Conservation (phyloP, 35 echinoderm and acorn worm genomes). For the Apostichopus parvimensis region DNA sequence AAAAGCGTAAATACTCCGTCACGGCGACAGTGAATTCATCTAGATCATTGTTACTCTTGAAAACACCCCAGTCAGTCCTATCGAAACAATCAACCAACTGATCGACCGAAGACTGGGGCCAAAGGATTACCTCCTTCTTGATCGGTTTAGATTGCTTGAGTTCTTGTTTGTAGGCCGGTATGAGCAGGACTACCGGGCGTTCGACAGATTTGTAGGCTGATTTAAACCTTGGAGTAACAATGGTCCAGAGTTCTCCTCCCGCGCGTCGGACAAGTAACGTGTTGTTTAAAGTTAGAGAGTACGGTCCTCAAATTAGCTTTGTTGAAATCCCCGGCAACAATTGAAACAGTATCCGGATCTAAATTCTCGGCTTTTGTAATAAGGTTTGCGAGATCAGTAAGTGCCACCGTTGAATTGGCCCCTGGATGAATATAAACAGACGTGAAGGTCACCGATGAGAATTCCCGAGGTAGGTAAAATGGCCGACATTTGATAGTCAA, state of each 20-base stretch:
- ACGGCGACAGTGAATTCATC: slow-evolving; percentile 43
- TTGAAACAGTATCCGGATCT: slow-evolving; percentile 24
- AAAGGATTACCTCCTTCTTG: too few relatives aligned
- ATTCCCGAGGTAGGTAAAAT: slow-evolving; percentile 40
- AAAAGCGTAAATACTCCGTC: slow-evolving; percentile 51
- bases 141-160: too few relatives aligned
- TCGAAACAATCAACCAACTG: too few relatives aligned
- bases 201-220: too few relatives aligned
- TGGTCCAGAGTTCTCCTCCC: slow-evolving; percentile 5
- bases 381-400: background rate
- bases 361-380: background rate
- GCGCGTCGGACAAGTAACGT: slow-evolving; percentile 30
- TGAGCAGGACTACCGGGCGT: too few relatives aligned
- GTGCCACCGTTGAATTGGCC: background rate
- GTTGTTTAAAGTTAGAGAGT: slow-evolving; percentile 44
- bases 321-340: slow-evolving; percentile 57
- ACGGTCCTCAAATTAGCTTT: slow-evolving; percentile 10
- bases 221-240: slow-evolving; percentile 16
- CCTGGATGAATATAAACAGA: background rate
- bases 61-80: too few relatives aligned
- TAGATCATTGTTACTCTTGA: background rate
- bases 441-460: background rate
- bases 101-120: too few relatives aligned
- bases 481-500: slow-evolving; percentile 31
- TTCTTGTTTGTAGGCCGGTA: slow-evolving; percentile 39